Evolutionary conservation across 1,140 invertebrate species (phyloP).

Genomic region (Limonius californicus): DNA sequence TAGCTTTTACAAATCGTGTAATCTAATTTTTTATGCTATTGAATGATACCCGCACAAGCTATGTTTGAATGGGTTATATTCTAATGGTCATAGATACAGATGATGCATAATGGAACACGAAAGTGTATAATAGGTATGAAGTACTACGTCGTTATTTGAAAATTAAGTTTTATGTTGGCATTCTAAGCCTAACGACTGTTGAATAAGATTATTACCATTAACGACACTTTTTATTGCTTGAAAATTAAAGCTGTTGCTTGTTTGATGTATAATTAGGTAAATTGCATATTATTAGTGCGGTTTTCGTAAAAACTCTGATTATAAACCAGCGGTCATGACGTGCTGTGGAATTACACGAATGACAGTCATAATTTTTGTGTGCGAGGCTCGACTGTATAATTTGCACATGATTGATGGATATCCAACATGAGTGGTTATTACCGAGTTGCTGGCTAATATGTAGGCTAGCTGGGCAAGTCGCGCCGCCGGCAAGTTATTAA

Average conservation of each 20-base stretch:
- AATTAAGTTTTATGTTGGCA: conserved; percentile 12
- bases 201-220: conserved; percentile 18
- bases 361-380: conserved; percentile 45
- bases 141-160: neutral
- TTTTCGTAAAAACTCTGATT: conserved; percentile 28
- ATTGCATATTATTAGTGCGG: conserved; percentile 32
- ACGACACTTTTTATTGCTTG: conserved; percentile 26
- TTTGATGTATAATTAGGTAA: conserved; percentile 32
- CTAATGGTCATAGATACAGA: too few species aligned
- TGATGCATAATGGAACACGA: neutral
- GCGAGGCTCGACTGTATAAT: conserved; percentile 41
- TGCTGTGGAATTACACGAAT: conserved; percentile 42
- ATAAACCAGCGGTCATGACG: conserved; percentile 33
- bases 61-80: too few species aligned
- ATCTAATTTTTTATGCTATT: too few species aligned
- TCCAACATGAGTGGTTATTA: conserved; percentile 43
- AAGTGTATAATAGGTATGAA: neutral
- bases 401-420: conserved; percentile 44
- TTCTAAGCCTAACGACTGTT: conserved; percentile 6
- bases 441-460: conserved; percentile 31
- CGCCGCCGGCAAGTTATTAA: conserved; percentile 37
- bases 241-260: conserved; percentile 33
- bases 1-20: too few species aligned
- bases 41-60: too few species aligned
- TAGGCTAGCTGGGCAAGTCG: conserved; percentile 31